Evolutionary conservation across 37 sponge, comb jelly and placozoan genomes (phyloP).

Genomic region (Amphimedon queenslandica): DNA sequence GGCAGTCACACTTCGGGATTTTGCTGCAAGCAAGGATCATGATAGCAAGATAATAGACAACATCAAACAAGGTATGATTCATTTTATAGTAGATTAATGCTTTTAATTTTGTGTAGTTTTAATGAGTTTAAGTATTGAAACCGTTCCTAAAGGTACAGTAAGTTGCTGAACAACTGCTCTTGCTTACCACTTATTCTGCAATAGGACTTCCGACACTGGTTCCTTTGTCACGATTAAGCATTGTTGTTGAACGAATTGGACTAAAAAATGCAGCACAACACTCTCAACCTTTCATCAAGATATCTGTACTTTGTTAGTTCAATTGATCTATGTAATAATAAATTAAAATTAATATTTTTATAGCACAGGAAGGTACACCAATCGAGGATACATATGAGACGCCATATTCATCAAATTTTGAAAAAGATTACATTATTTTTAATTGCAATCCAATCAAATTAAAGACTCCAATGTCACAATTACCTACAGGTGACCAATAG

Average conservation of each 20-base stretch:
- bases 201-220: no score
- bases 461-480: slow-evolving; percentile 30
- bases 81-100: no score
- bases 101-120: no score
- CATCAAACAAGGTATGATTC: no score
- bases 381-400: neutral
- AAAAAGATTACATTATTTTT: neutral
- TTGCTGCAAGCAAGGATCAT: no score
- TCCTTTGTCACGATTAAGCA: slow-evolving; percentile 24
- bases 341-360: neutral
- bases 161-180: no score
- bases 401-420: neutral
- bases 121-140: no score
- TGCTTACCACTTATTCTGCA: no score
- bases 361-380: neutral
- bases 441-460: neutral
- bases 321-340: neutral
- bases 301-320: slow-evolving; percentile 56
- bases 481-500: slow-evolving; percentile 49
- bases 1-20: neutral
- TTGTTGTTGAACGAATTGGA: slow-evolving; percentile 67
- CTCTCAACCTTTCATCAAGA: slow-evolving; percentile 54
- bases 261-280: slow-evolving; percentile 59
- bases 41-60: no score
- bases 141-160: no score